phyloP scores from a whole-genome alignment of 2,888 invertebrate species.

The Euzophera pinguis region DNA sequence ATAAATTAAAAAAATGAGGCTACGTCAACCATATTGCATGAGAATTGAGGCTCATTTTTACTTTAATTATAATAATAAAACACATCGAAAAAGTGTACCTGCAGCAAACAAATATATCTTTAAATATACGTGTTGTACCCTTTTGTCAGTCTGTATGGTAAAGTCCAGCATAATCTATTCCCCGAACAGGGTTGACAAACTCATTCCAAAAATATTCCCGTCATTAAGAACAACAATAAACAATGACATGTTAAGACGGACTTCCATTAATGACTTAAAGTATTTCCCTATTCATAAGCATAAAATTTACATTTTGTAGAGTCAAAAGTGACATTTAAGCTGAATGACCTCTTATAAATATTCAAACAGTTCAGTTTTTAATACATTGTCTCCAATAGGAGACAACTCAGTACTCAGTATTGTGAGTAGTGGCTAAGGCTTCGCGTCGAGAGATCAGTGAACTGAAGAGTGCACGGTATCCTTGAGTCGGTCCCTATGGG shows the following conservation, averaged over 20 bases:
- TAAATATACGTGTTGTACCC: not conserved
- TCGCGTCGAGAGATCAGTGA: slow-evolving; percentile 62
- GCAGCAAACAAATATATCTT: too few species aligned
- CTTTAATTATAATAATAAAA: too few species aligned
- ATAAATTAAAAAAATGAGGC: too few species aligned
- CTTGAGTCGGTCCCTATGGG: slow-evolving; percentile 64
- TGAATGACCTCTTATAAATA: slow-evolving; percentile 14
- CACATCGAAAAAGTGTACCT: too few species aligned
- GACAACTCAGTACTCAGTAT: too few species aligned
- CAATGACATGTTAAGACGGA: slow-evolving; percentile 1
- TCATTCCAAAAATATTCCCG: not conserved
- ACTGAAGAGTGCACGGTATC: slow-evolving; percentile 69
- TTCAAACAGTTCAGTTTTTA: slow-evolving; percentile 10
- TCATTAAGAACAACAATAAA: slow-evolving; percentile 1
- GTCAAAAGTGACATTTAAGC: slow-evolving; percentile 11
- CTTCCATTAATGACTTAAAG: slow-evolving; percentile 4
- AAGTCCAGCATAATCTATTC: not conserved
- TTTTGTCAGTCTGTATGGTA: too few species aligned
- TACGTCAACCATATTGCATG: too few species aligned
- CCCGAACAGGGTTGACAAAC: not conserved
- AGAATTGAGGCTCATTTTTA: too few species aligned
- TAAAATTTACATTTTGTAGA: slow-evolving; percentile 10
- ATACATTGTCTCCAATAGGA: slow-evolving; percentile 13
- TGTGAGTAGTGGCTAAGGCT: slow-evolving; percentile 37
- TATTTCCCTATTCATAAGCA: slow-evolving; percentile 1